Conservation (phyloP, 2,797 vertebrate species). For the Microctenopoma stevenorrisi region DNA sequence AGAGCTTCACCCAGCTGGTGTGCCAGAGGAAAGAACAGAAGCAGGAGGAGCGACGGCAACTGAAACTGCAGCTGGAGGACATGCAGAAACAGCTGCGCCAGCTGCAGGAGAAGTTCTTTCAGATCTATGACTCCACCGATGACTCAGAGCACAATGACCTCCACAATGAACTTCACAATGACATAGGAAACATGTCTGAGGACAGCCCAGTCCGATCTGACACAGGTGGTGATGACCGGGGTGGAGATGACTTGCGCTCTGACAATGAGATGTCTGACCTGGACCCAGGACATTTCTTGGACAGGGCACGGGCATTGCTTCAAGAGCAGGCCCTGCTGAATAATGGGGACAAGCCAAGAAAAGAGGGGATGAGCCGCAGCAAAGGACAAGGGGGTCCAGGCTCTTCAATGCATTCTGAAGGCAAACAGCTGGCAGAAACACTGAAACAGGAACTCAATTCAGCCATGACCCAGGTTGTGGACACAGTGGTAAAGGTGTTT, state of each 20-base stretch:
- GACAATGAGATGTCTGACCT: constrained; percentile 94
- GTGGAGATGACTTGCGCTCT: constrained; percentile 87
- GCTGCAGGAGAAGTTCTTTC: constrained; percentile 99
- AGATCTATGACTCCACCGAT: constrained; percentile 98
- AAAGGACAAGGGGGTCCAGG: constrained; percentile 81
- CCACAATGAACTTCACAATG: constrained; percentile 72
- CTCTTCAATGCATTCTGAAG: constrained; percentile 91
- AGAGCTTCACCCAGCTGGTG: constrained; percentile 98
- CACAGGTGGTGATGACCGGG: constrained; percentile 81
- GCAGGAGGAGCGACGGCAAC: constrained; percentile 95
- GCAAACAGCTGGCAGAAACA: constrained; percentile 96
- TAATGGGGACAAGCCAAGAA: constrained; percentile 88
- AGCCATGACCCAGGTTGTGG: constrained; percentile 97
- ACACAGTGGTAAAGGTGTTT: constrained; percentile 98
- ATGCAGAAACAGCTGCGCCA: constrained; percentile 99
- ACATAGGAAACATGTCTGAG: constrained; percentile 95
- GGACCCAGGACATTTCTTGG: constrained; percentile 94
- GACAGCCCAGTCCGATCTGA: constrained; percentile 93
- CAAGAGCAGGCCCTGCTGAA: constrained; percentile 89
- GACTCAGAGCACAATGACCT: constrained; percentile 91
- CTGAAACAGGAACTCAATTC: constrained; percentile 98
- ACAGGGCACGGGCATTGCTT: constrained; percentile 92
- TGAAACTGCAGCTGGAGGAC: constrained; percentile 99
- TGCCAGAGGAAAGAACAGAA: constrained; percentile 96
- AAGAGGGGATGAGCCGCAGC: constrained; percentile 84